These are phyloP conservation scores for Sandelia bainsii DNA, from an alignment of 2,797 vertebrate species.

Conservation along the genomic window DNA sequence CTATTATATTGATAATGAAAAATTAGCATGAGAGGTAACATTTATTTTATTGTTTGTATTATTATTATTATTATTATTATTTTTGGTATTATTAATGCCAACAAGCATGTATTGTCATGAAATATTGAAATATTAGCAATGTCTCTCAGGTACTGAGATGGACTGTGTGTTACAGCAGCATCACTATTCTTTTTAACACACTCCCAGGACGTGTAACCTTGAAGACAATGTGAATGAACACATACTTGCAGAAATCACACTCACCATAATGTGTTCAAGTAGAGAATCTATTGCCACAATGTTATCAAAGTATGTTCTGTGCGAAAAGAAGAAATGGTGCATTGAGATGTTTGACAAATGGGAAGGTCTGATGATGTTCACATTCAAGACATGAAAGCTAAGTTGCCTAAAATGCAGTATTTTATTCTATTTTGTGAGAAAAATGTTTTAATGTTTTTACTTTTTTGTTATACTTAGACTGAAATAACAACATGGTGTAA, in stretches of 20 bases:
- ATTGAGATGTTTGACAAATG: constrained; percentile 77
- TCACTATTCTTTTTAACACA: constrained; percentile 40
- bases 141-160: neutral
- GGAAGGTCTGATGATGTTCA: constrained; percentile 72
- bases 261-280: constrained; percentile 99
- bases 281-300: constrained; percentile 99
- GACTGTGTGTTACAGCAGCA: constrained; percentile 20
- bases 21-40: neutral
- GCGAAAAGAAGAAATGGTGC: constrained; percentile 78
- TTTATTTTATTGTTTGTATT: neutral
- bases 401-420: constrained; percentile 42
- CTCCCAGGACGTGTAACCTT: constrained; percentile 58
- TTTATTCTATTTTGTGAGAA: constrained; percentile 25
- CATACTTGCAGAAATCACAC: constrained; percentile 76
- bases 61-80: neutral
- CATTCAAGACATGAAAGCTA: constrained; percentile 70
- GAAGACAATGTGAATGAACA: constrained; percentile 71
- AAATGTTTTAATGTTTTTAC: constrained; percentile 10
- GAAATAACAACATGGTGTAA: constrained; percentile 20
- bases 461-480: constrained; percentile 10
- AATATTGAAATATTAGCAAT: constrained; percentile 18
- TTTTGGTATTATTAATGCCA: neutral
- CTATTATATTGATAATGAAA: neutral
- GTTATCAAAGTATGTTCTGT: constrained; percentile 99
- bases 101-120: neutral